Base-by-base conservation (phyloP, 2,113 vertebrate species). In the Siphamia tubifer region DNA sequence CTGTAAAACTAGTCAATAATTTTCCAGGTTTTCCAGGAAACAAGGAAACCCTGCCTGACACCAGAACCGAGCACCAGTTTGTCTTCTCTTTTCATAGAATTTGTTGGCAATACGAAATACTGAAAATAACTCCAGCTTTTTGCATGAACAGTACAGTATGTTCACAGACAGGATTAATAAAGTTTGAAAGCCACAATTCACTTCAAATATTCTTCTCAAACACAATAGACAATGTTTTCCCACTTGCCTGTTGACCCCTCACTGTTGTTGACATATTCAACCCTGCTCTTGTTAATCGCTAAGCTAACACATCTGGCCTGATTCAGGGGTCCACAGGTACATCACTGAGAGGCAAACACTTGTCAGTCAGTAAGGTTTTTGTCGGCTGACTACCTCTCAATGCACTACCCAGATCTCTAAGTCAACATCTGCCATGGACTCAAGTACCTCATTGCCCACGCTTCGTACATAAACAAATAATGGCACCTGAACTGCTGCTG, bases 381-480 rank as follows among this genome's bases (percentile, higher is more conserved):
- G 66, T 67, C 43, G 1, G 5, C 38, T 11, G 38, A 62, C 66
- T 52, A 35, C 60, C 44, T 73, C 63, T 43, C 64, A 83, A 76
- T 48, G 43, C 45, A 3, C 17, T 1, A 35, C 38, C 23, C 43
- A 28, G 44, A 72, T 58, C 58, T 81, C 35, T 42, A 32, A 77
- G 71, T 81, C 71, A 74, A 82, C 80, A 84, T 65, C 76, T 69
- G 70, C 65, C n/a, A 15, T 38, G 44, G 60, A 48, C 62, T 44
- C 10, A 39, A 74, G 62, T 49, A 24, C 52, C 19, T 70, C 47
- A 7, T 15, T 16, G 55, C 67, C 35, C 15, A 15, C 16, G 56
- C 53, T 84, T 73, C 47, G 82, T n/a, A 16, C 62, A 31, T 54
- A 44, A 58, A 81, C 69, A 71, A 71, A 82, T 61, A 74, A 74